Evolutionary conservation across 2,888 invertebrate species (phyloP).

Genomic region (Frankliniella intonsa): DNA sequence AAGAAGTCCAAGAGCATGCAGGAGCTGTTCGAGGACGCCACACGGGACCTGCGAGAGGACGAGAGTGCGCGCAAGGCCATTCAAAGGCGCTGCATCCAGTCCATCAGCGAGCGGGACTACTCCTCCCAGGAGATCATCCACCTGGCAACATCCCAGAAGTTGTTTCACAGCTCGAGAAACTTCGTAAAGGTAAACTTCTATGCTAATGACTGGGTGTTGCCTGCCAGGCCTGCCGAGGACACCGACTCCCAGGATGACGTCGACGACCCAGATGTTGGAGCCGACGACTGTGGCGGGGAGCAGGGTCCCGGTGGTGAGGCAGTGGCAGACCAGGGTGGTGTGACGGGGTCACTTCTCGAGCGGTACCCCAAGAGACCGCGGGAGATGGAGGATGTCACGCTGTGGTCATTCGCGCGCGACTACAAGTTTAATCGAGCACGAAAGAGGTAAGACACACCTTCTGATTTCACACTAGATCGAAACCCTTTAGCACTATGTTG

Average conservation of each 20-base stretch:
- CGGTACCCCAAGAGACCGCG: background rate
- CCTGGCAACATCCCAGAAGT: conserved; percentile 28
- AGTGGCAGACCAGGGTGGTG: background rate
- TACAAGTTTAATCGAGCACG: background rate
- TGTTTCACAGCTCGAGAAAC: conserved; percentile 6
- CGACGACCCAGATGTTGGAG: background rate
- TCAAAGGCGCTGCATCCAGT: conserved; percentile 33
- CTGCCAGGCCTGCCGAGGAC: background rate
- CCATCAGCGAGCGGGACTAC: conserved; percentile 35
- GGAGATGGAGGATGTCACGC: background rate
- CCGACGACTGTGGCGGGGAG: background rate
- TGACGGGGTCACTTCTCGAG: background rate
- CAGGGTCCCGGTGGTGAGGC: background rate
- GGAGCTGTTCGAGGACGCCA: background rate
- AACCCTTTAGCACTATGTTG: too few species aligned
- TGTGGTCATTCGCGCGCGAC: background rate
- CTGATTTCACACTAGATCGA: too few species aligned
- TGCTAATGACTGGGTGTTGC: background rate
- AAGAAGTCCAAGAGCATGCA: conserved; percentile 25
- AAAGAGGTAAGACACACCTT: background rate
- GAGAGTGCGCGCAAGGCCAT: conserved; percentile 31
- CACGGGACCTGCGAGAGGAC: background rate
- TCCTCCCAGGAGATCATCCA: conserved; percentile 34
- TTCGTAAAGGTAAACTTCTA: conserved; percentile 28
- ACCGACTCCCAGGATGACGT: background rate